These are phyloP conservation scores for Monochamus alternatus DNA, from an alignment of 2,888 invertebrate species.

Conservation along the genomic window DNA sequence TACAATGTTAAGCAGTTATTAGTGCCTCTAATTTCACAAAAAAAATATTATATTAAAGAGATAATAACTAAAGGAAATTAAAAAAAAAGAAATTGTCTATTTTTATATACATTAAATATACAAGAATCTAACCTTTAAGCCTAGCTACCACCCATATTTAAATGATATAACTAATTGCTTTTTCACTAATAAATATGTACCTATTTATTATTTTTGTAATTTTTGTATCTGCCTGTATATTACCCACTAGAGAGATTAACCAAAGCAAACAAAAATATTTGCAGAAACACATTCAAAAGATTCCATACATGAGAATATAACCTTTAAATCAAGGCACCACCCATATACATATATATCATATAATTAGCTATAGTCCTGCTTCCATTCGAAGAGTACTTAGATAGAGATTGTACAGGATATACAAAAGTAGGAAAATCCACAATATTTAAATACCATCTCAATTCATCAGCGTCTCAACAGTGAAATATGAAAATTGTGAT, in stretches of 20 bases:
- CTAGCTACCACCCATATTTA: neutral
- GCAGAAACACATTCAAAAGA: too few relatives aligned
- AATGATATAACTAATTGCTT: neutral
- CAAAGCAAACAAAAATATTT: too few relatives aligned
- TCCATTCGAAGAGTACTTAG: neutral
- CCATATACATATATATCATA: neutral
- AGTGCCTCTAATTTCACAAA: too few relatives aligned
- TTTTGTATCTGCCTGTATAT: too few relatives aligned
- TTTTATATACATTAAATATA: too few relatives aligned
- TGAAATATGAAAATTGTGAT: conserved; percentile 30
- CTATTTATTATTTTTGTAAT: too few relatives aligned
- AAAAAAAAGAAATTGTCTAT: too few relatives aligned
- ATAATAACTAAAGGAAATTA: too few relatives aligned
- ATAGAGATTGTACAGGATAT: neutral
- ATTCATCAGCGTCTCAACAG: conserved; percentile 7
- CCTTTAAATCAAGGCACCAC: conserved; percentile 1
- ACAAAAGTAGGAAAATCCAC: neutral
- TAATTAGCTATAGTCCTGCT: neutral
- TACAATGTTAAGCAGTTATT: too few relatives aligned
- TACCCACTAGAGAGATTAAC: too few relatives aligned
- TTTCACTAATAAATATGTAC: neutral
- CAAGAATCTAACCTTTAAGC: neutral
- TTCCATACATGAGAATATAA: neutral
- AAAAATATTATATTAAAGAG: too few relatives aligned
- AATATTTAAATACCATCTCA: neutral